These are phyloP conservation scores for Gymnopithys bicolor DNA, from an alignment of 2,797 vertebrate species.

Conservation along the genomic window DNA sequence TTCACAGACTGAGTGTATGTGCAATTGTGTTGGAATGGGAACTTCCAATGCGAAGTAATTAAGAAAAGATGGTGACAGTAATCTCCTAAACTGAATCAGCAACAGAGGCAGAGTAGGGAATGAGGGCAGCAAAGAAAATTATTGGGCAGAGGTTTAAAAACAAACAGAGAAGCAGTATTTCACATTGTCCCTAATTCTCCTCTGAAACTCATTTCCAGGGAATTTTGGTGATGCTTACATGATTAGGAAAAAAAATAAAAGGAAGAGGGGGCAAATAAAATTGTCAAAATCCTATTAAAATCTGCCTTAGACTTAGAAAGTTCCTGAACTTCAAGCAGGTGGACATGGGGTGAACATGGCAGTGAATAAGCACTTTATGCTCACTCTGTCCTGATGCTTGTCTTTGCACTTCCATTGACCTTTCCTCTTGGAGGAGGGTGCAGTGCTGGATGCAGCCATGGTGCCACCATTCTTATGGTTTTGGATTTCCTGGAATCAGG, in stretches of 20 bases:
- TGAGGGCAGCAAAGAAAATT: background rate
- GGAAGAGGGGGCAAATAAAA: fast-evolving
- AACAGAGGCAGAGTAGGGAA: background rate
- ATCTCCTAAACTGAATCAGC: background rate
- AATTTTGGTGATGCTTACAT: background rate
- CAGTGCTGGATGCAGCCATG: background rate
- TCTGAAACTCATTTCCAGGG: background rate
- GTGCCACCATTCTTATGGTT: background rate
- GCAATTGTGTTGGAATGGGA: background rate
- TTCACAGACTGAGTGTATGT: background rate
- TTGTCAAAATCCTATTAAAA: background rate
- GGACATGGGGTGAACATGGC: background rate
- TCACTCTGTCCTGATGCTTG: background rate
- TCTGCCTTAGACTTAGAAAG: background rate
- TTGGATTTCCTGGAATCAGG: background rate
- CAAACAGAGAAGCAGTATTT: background rate
- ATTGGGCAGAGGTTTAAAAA: background rate
- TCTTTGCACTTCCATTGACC: background rate
- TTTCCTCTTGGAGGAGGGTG: background rate
- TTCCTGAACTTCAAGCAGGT: background rate
- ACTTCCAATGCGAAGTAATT: background rate
- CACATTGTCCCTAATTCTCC: background rate
- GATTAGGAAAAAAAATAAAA: background rate
- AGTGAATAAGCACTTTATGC: background rate
- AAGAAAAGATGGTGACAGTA: background rate